These are phyloP conservation scores for Procambarus clarkii DNA, from an alignment of 1,140 invertebrate species.

Conservation along the genomic window DNA sequence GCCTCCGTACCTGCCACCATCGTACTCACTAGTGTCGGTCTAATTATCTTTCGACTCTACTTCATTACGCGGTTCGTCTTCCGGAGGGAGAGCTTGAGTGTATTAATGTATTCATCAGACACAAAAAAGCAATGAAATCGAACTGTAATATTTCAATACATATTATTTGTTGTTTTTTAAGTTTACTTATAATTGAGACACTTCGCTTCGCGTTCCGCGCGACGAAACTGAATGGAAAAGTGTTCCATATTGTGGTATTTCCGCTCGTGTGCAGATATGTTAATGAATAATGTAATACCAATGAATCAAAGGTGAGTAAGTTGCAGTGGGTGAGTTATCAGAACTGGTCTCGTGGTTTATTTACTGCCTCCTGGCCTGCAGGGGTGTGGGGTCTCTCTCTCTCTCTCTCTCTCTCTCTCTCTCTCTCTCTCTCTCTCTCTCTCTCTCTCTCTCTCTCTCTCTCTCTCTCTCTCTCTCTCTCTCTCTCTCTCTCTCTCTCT, in stretches of 20 bases:
- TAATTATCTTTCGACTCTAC: slow-evolving; percentile 30
- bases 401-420: too few relatives aligned
- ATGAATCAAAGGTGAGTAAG: slow-evolving; percentile 32
- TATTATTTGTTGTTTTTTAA: too few relatives aligned
- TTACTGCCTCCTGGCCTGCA: slow-evolving; percentile 13
- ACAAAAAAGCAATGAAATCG: neutral
- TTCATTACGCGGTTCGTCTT: slow-evolving; percentile 13
- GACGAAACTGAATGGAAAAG: neutral
- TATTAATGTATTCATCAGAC: neutral
- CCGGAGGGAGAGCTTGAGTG: slow-evolving; percentile 31
- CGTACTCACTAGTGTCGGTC: slow-evolving; percentile 12
- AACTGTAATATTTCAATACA: neutral
- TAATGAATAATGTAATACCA: neutral
- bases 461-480: too few relatives aligned
- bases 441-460: too few relatives aligned
- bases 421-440: too few relatives aligned
- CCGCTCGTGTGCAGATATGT: slow-evolving; percentile 5
- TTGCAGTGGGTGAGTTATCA: slow-evolving; percentile 3
- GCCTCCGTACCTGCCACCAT: neutral
- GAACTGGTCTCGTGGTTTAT: neutral
- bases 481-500: too few relatives aligned
- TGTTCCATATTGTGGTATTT: slow-evolving; percentile 17
- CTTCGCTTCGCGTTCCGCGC: neutral
- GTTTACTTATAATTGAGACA: too few relatives aligned
- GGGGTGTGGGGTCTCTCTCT: too few relatives aligned